Conservation (phyloP, 1,140 invertebrate genomes). For the Oryctes rhinoceros region DNA sequence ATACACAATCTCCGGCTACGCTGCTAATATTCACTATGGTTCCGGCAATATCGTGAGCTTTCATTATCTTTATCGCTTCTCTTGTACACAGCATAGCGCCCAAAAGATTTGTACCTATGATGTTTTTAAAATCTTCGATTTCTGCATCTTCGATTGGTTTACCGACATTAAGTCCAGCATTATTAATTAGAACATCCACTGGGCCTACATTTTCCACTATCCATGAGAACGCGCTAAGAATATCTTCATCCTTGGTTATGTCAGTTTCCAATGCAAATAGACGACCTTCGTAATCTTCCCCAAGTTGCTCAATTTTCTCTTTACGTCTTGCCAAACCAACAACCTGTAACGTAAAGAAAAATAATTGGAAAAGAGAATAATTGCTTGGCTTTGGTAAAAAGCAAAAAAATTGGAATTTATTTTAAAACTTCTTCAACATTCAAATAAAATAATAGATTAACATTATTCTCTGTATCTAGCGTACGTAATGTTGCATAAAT, state of each 20-base stretch:
- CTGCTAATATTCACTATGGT: constrained; percentile 41
- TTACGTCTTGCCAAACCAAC: neutral
- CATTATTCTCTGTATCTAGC: no score
- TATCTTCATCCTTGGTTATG: neutral
- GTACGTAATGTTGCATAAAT: no score
- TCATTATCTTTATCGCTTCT: constrained; percentile 54
- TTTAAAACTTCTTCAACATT: no score
- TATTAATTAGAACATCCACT: constrained; percentile 42
- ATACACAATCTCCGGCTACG: constrained; percentile 19
- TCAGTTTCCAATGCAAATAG: constrained; percentile 1
- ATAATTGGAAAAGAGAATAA: no score
- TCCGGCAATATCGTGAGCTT: constrained; percentile 29
- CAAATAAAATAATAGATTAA: no score
- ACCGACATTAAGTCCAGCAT: constrained; percentile 9
- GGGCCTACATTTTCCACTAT: constrained; percentile 36
- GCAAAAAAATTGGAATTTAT: no score
- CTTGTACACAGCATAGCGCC: constrained; percentile 65
- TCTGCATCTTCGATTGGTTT: constrained; percentile 47
- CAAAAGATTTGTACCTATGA: constrained; percentile 70
- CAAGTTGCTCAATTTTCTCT: neutral
- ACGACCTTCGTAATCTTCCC: neutral
- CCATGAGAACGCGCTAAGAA: neutral
- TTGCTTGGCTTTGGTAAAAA: no score
- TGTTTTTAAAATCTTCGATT: constrained; percentile 61
- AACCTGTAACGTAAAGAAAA: neutral